phyloP scores from a whole-genome alignment of 2,888 invertebrate genomes.

The Apodemia mormo region DNA sequence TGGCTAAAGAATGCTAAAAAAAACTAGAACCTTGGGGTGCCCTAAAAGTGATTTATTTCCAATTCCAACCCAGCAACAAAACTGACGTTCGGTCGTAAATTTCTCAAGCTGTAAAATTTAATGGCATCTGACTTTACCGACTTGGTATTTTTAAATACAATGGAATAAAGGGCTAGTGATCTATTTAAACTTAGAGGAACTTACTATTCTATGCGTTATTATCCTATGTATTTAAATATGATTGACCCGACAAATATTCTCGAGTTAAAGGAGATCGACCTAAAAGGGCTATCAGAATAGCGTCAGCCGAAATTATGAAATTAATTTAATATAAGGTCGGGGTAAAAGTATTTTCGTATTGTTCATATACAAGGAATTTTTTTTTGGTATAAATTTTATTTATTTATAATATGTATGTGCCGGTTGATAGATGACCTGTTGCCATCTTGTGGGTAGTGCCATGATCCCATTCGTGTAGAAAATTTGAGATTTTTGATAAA shows the following conservation, averaged over 20 bases:
- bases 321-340: too few relatives aligned
- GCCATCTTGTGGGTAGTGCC: too few relatives aligned
- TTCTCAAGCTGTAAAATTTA: constrained; percentile 10
- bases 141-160: constrained; percentile 12
- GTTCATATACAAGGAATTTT: too few relatives aligned
- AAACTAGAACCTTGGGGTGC: constrained; percentile 8
- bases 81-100: constrained; percentile 14
- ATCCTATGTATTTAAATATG: not conserved
- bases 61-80: not conserved
- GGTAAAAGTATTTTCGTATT: too few relatives aligned
- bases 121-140: constrained; percentile 7
- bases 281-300: too few relatives aligned
- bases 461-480: too few relatives aligned
- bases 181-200: not conserved
- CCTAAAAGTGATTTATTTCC: constrained; percentile 19
- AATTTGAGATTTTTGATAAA: too few relatives aligned
- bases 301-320: too few relatives aligned
- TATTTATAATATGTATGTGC: too few relatives aligned
- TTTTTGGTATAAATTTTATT: too few relatives aligned
- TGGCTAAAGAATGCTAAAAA: constrained; percentile 10
- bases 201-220: too few relatives aligned
- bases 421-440: too few relatives aligned
- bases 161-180: not conserved
- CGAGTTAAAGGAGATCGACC: not conserved
- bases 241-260: not conserved